A percentile compares a stretch with the other conserved stretches of the same genome.
These are phyloP conservation scores for Propithecus coquereli DNA, from an alignment of 2,113 vertebrate species.

Conservation along the genomic window DNA sequence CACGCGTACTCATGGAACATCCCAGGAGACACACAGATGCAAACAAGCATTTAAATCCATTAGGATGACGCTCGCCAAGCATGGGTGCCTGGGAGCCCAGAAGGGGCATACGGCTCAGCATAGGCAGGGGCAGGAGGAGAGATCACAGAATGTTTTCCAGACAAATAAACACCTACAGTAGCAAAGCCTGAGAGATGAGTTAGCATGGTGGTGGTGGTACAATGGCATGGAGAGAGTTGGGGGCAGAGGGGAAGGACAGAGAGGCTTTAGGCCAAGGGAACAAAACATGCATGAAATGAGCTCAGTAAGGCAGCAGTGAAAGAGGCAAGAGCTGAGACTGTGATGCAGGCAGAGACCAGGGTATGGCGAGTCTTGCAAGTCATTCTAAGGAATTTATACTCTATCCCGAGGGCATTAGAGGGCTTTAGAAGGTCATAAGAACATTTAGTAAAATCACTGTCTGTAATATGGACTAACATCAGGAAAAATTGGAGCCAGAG, in stretches of 20 bases:
- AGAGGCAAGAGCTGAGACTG: neutral
- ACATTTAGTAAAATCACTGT: neutral
- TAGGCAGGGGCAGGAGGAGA: neutral
- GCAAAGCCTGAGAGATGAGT: neutral
- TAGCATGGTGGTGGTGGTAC: neutral
- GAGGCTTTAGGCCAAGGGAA: neutral
- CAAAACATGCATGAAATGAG: neutral
- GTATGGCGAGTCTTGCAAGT: neutral
- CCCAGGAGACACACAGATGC: neutral
- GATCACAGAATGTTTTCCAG: neutral
- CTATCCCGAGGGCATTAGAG: neutral
- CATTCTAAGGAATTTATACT: neutral
- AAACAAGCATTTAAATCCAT: neutral
- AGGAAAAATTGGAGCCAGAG: neutral
- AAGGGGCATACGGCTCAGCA: neutral
- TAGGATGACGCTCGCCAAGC: neutral
- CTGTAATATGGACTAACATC: neutral
- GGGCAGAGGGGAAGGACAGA: neutral
- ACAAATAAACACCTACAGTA: neutral
- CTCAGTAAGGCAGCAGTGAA: neutral
- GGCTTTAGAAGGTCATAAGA: neutral
- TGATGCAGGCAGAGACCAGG: neutral
- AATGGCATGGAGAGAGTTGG: no score
- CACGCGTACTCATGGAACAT: neutral
- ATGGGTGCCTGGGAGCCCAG: neutral